A percentile compares a stretch with the other conserved stretches of the same genome.
These are phyloP conservation scores for Bimastos eiseni DNA, from an alignment of 2,888 invertebrate species.

Conservation along the genomic window DNA sequence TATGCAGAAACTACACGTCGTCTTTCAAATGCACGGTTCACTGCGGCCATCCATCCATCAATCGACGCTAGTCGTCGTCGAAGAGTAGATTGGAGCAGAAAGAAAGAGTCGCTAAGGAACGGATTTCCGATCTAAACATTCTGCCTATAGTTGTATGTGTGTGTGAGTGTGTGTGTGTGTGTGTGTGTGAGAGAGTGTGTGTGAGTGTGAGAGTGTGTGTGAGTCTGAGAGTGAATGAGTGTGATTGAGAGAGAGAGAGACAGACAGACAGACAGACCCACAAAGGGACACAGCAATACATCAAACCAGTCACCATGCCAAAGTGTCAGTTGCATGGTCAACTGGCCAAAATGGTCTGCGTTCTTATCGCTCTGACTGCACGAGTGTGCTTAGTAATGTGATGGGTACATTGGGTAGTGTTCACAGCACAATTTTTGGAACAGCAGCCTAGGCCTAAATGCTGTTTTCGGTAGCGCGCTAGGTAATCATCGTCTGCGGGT, in stretches of 20 bases:
- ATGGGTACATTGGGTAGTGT: background rate
- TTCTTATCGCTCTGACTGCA: background rate
- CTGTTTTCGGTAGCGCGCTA: background rate
- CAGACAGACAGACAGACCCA: too few relatives aligned
- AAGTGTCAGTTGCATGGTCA: background rate
- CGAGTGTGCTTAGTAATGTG: background rate
- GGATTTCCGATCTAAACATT: background rate
- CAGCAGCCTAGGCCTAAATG: too few relatives aligned
- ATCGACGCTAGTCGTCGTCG: background rate
- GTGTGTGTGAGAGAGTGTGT: background rate
- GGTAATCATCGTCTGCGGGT: background rate
- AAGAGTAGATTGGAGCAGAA: background rate
- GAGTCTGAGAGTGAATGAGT: too few relatives aligned
- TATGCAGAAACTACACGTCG: background rate
- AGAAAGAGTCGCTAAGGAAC: constrained; percentile 13
- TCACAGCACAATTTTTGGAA: background rate
- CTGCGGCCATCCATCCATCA: background rate
- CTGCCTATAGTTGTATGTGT: background rate
- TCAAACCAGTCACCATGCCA: background rate
- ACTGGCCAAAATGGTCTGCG: background rate
- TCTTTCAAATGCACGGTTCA: background rate
- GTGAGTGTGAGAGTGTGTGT: too few relatives aligned
- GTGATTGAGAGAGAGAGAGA: too few relatives aligned
- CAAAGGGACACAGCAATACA: background rate
- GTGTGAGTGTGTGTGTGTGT: background rate